These are phyloP conservation scores for Oceanodroma leucorhoa DNA, from an alignment of 2,797 vertebrate species.

Conservation along the genomic window DNA sequence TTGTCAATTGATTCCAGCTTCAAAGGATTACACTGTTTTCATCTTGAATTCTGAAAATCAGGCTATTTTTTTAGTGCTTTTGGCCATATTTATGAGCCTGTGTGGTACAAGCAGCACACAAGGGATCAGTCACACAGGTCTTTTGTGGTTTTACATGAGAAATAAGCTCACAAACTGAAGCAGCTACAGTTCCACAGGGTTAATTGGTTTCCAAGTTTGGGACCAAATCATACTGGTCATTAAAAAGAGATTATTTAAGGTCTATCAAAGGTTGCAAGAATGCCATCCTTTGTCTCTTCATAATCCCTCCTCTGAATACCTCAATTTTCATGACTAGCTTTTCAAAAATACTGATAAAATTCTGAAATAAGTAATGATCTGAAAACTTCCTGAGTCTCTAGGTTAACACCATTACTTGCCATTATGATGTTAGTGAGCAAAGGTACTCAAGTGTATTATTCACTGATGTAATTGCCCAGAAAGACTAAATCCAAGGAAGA, in stretches of 20 bases:
- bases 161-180: not conserved
- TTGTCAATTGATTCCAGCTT: not conserved
- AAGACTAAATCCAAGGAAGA: not conserved
- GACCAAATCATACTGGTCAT: not conserved
- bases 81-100: not conserved
- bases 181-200: not conserved
- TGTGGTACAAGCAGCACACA: not conserved
- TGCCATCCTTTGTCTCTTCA: not conserved
- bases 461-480: not conserved
- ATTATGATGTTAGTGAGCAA: rapidly evolving
- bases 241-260: not conserved
- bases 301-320: not conserved
- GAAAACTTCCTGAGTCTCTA: not conserved
- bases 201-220: not conserved
- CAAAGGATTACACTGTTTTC: not conserved
- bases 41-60: not conserved
- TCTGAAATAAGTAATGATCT: not conserved
- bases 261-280: not conserved
- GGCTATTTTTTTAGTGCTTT: not conserved
- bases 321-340: not conserved
- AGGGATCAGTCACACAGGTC: not conserved
- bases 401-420: not conserved
- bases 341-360: not conserved
- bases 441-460: not conserved
- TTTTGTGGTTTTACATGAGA: not conserved